Percentiles rank a stretch among this genome's conserved stretches.
Conservation (phyloP, 2,888 invertebrate genomes). For the Phortica magna region DNA sequence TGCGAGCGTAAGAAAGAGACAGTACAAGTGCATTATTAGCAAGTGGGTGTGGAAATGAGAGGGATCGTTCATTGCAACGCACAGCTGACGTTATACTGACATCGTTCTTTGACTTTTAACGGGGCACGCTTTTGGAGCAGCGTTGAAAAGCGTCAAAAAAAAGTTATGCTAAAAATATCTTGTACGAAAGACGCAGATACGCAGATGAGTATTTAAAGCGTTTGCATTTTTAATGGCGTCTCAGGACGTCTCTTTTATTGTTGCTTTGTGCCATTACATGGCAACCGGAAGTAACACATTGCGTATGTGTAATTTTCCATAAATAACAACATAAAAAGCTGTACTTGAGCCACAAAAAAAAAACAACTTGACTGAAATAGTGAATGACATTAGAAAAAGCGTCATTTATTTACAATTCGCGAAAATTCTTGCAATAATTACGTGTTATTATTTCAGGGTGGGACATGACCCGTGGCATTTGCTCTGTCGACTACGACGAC, state of each 20-base stretch:
- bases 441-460: constrained; percentile 13
- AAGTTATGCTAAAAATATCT: constrained; percentile 11
- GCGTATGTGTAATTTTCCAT: constrained; percentile 28
- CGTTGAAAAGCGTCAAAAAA: neutral
- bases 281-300: constrained; percentile 13
- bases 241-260: neutral
- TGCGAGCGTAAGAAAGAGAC: too few relatives aligned
- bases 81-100: constrained; percentile 23
- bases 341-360: neutral
- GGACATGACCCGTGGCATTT: constrained; percentile 30
- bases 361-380: neutral
- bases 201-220: neutral
- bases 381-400: constrained; percentile 11
- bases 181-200: constrained; percentile 10
- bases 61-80: neutral
- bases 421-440: constrained; percentile 9
- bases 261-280: neutral
- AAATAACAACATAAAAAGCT: neutral
- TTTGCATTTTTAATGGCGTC: neutral
- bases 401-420: constrained; percentile 6
- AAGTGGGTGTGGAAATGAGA: neutral
- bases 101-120: constrained; percentile 16
- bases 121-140: neutral
- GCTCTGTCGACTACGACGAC: neutral
- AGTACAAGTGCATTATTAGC: neutral